These are phyloP conservation scores for Gambelia wislizenii DNA, from an alignment of 2,797 vertebrate species.

Conservation along the genomic window DNA sequence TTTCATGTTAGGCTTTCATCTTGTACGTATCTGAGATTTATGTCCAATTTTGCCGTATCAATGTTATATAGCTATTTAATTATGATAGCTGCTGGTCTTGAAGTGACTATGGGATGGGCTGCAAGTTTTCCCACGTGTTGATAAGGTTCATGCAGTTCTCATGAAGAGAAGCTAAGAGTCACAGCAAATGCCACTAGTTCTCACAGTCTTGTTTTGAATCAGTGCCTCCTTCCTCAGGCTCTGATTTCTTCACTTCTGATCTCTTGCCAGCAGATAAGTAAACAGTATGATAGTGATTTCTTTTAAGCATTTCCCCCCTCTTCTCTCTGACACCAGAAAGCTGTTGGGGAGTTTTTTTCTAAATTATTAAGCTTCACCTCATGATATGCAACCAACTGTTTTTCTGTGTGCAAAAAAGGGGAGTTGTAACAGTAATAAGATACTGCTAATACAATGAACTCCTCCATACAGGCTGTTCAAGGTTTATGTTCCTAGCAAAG, in stretches of 20 bases:
- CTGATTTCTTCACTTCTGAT: constrained; percentile 47
- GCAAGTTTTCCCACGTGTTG: constrained; percentile 45
- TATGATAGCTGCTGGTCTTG: constrained; percentile 37
- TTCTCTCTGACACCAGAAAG: constrained; percentile 40
- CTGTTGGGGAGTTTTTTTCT: constrained; percentile 44
- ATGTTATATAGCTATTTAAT: constrained; percentile 41
- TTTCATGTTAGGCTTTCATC: neutral
- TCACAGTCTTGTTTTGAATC: constrained; percentile 71
- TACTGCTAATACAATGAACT: constrained; percentile 51
- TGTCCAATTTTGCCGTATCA: constrained; percentile 30
- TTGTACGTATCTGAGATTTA: neutral
- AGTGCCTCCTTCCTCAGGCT: constrained; percentile 59
- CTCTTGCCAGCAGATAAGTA: constrained; percentile 61
- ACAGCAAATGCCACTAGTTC: constrained; percentile 59
- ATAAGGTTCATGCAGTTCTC: constrained; percentile 54
- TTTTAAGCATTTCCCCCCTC: constrained; percentile 44
- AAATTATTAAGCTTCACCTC: constrained; percentile 17
- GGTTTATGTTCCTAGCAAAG: neutral
- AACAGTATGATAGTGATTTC: constrained; percentile 41
- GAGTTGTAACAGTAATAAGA: constrained; percentile 18
- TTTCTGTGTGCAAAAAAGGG: constrained; percentile 15
- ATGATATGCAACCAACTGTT: constrained; percentile 19
- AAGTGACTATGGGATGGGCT: constrained; percentile 35
- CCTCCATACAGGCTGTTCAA: constrained; percentile 26
- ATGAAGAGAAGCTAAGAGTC: constrained; percentile 61